Percentiles rank a stretch among this genome's conserved stretches.
These are phyloP conservation scores for Otocyon megalotis DNA, from an alignment of 2,113 vertebrate species.

Conservation along the genomic window DNA sequence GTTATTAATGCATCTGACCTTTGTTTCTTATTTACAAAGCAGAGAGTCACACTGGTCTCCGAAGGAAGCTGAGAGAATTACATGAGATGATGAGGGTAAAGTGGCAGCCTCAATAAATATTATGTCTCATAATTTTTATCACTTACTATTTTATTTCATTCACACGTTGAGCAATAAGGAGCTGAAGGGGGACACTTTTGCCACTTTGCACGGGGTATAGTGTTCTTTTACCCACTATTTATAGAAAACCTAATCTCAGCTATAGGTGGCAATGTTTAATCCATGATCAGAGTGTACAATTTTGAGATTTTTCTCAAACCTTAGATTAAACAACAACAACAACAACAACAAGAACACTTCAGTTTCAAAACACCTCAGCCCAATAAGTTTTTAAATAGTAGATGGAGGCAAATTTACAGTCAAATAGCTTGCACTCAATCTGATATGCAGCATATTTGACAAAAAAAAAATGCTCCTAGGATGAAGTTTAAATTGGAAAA, in stretches of 20 bases:
- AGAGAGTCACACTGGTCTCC: background rate
- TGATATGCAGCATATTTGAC: background rate
- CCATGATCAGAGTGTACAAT: background rate
- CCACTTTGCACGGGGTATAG: background rate
- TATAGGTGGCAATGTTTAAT: conserved; percentile 47
- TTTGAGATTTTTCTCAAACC: conserved; percentile 27
- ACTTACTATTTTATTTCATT: background rate
- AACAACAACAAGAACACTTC: background rate
- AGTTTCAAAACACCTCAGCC: background rate
- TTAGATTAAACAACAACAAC: background rate
- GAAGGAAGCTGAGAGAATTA: background rate
- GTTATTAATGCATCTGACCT: background rate
- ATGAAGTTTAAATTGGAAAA: conserved; percentile 44
- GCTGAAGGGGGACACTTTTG: background rate
- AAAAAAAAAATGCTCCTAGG: background rate
- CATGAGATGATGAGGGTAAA: background rate
- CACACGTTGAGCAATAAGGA: background rate
- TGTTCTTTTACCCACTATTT: background rate
- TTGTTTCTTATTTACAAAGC: conserved; percentile 16
- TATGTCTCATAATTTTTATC: background rate
- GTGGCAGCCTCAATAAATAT: background rate
- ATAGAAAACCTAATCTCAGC: conserved; percentile 25
- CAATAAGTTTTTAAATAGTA: background rate
- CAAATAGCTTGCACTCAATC: background rate
- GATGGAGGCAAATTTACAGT: background rate